Evolutionary conservation across 2,888 invertebrate species (phyloP), one percentile per base, ranked within the genome.

Genomic region (Xanthorhoe designata): DNA sequence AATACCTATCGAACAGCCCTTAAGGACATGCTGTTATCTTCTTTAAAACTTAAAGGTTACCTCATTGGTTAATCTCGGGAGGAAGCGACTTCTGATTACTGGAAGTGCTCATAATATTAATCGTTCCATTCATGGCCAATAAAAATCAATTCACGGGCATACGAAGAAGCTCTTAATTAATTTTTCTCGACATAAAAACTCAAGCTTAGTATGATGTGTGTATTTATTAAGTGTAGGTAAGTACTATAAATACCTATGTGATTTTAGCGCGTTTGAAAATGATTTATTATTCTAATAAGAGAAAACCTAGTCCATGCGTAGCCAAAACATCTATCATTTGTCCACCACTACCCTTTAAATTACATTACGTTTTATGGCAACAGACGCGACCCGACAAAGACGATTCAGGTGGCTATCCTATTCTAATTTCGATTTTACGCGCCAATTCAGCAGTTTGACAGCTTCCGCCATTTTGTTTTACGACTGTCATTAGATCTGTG

Each of bases 381-480:
- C 56, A 56, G 59, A 52, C 61, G 52, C 61, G 50, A 63, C 79
- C 67, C 80, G 81, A 81, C 81, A 83, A 81, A 82, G 78, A 42
- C 61, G 49, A 66, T 35, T 56, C 50, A 61, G 24, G 61, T 55
- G 66, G 63, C 68, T 61, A 53, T 67, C 29, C 66, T 66, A 67
- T 65, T 70, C 82, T 85, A 83, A 87, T 86, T 84, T 78, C 79
- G 76, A 80, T 84, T 86, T 84, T 80, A 80, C 75, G 82, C 76
- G 77, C 75, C 78, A 78, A 75, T 76, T 77, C 71, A 75, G 78
- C 78, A 75, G 78, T 73, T 75, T 77, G 78, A 83, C 80, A 75
- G 81, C 86, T 85, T 86, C 87, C 86, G 83, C 85, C 84, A 85
- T 87, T 85, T 78, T 78, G 76, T 76, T 83, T 86, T 82, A 84